phyloP scores from a whole-genome alignment of 1,140 invertebrate genomes.

The Latrodectus geometricus region DNA sequence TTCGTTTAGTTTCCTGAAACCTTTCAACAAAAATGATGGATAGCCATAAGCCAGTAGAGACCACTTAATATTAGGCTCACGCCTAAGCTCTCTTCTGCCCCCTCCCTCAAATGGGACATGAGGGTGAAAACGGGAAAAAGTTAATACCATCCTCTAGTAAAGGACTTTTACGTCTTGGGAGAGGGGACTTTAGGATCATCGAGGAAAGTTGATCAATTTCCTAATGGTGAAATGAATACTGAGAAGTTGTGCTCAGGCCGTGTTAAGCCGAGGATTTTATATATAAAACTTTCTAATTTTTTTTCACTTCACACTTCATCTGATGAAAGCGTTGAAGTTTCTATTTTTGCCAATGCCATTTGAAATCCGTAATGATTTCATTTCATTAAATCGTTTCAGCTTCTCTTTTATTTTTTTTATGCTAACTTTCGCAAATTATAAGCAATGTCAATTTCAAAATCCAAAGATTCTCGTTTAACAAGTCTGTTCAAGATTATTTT shows the following conservation, averaged over 20 bases:
- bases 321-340: background rate
- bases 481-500: background rate
- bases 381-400: slow-evolving; percentile 22
- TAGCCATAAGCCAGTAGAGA: slow-evolving; percentile 48
- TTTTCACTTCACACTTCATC: background rate
- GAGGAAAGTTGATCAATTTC: slow-evolving; percentile 55
- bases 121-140: slow-evolving; percentile 22
- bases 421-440: no score
- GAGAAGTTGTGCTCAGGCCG: slow-evolving; percentile 1
- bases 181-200: slow-evolving; percentile 46
- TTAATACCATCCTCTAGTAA: slow-evolving; percentile 45
- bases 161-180: slow-evolving; percentile 45
- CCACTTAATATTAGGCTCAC: slow-evolving; percentile 55
- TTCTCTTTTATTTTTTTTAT: slow-evolving; percentile 16
- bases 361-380: slow-evolving; percentile 13
- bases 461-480: background rate
- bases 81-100: slow-evolving; percentile 13
- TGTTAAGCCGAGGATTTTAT: slow-evolving; percentile 38
- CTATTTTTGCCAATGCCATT: slow-evolving; percentile 42
- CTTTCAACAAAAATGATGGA: slow-evolving; percentile 54
- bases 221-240: slow-evolving; percentile 57
- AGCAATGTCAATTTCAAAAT: background rate
- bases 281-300: background rate
- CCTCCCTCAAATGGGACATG: slow-evolving; percentile 3
- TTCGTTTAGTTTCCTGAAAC: slow-evolving; percentile 57